Base-by-base conservation (phyloP, 2,797 vertebrate species). In the Remorina albescens region DNA sequence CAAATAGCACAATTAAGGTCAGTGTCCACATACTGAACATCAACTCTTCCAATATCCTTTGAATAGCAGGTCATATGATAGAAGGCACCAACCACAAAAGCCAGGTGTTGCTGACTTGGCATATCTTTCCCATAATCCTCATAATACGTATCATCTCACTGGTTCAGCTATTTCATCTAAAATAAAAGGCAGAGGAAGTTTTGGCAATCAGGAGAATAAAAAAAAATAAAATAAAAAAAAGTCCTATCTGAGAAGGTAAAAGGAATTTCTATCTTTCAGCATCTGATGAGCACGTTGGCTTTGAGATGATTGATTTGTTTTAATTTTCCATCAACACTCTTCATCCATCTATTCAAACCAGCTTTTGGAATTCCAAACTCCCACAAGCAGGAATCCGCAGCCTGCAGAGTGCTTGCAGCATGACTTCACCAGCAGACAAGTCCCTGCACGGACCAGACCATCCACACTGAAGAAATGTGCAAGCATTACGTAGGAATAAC, bases 111-210 rank as follows among this genome's bases (percentile, higher is more conserved):
- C 84, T 87, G 83, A 90, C 58, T 72, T 64, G 0, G 67, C 67
- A 12, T 49, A 71, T 46, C 53, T 81, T 74, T 83, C 60, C 83
- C 54, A 76, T 76, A 83, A 90, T 86, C 80, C 69, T 55, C 59
- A n/a, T n/a, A n/a, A n/a, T n/a, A n/a, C n/a, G n/a, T n/a, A n/a
- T 59, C 32, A 39, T 67, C 59, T 82, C 54, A 65, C 67, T 63
- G 56, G 54, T 67, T 85, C 69, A 61, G 21, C 51, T 51, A 69
- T 76, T 66, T 82, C 16, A 72, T 79, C 51, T 53, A 21, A 87
- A 74, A 67, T 16, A 66, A 72, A 75, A 56, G 46, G 41, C 39
- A 11, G 30, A 39, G n/a, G 34, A 61, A 69, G 71, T 42, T 36
- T 23, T 21, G 1, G 1, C 12, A 37, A 51, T 28, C 47, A 30